phyloP scores from a whole-genome alignment of 2,888 invertebrate genomes.

The Acanthosoma haemorrhoidale region DNA sequence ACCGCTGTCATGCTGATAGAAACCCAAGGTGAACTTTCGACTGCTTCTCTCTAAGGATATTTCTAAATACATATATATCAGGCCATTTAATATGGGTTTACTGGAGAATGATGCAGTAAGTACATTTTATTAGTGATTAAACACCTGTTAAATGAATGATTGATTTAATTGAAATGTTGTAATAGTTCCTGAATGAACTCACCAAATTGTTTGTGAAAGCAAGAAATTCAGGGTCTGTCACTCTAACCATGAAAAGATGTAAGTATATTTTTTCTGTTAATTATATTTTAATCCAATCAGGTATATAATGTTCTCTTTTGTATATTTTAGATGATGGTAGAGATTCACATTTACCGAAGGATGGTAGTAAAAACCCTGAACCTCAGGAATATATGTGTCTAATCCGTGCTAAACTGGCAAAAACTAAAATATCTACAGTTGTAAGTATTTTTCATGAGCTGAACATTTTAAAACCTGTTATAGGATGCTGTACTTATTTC shows the following conservation, averaged over 20 bases:
- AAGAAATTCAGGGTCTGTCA: conserved; percentile 71
- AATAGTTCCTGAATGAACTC: conserved; percentile 77
- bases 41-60: too few relatives aligned
- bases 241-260: conserved; percentile 91
- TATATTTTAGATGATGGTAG: conserved; percentile 68
- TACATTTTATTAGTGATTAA: conserved; percentile 26
- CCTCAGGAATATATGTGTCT: conserved; percentile 73
- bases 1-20: too few relatives aligned
- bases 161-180: conserved; percentile 43
- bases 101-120: conserved; percentile 63
- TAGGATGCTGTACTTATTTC: too few relatives aligned
- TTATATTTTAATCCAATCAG: not conserved
- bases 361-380: conserved; percentile 57
- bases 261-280: conserved; percentile 48
- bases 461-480: not conserved
- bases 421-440: conserved; percentile 60
- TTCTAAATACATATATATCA: too few relatives aligned
- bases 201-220: conserved; percentile 81
- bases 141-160: not conserved
- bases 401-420: conserved; percentile 73
- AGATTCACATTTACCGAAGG: conserved; percentile 66
- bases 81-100: conserved; percentile 44
- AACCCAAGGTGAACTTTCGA: too few relatives aligned
- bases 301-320: not conserved
- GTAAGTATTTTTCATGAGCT: conserved; percentile 44